phyloP scores from a whole-genome alignment of 2,888 invertebrate genomes.

The Noctua fimbriata region DNA sequence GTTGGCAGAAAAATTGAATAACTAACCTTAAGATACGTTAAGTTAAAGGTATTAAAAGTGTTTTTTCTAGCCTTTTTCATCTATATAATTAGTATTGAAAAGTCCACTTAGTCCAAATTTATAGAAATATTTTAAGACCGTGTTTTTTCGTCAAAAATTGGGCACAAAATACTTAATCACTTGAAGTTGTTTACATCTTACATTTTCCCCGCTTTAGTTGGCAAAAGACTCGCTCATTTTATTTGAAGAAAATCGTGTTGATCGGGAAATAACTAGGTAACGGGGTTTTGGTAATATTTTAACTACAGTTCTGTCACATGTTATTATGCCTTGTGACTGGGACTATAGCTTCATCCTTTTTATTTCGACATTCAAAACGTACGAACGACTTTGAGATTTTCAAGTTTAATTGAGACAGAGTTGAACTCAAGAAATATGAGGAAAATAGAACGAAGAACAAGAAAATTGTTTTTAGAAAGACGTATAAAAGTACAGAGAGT shows the following conservation, averaged over 20 bases:
- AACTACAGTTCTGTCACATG: background rate
- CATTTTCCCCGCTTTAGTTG: slow-evolving; percentile 27
- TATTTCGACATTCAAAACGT: background rate
- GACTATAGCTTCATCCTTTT: background rate
- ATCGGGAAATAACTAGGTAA: slow-evolving; percentile 38
- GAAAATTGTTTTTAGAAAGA: background rate
- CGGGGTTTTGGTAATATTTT: slow-evolving; percentile 35
- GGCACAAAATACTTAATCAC: slow-evolving; percentile 35
- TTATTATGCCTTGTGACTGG: background rate
- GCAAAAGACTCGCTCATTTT: slow-evolving; percentile 34
- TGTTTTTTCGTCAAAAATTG: slow-evolving; percentile 12
- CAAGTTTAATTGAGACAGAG: slow-evolving; percentile 6
- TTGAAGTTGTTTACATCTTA: slow-evolving; percentile 39
- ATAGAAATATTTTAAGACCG: background rate
- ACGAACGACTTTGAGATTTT: background rate
- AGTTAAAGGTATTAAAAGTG: background rate
- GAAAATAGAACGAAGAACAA: background rate
- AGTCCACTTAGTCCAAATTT: slow-evolving; percentile 2
- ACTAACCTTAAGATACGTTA: background rate
- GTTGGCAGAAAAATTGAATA: background rate
- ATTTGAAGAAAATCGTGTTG: slow-evolving; percentile 30
- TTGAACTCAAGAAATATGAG: slow-evolving; percentile 19
- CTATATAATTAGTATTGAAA: background rate
- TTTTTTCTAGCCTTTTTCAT: background rate
- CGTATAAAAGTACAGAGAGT: background rate